These are phyloP conservation scores for Protosalanx chinensis DNA, from an alignment of 2,797 vertebrate genomes.

Conservation along the genomic window DNA sequence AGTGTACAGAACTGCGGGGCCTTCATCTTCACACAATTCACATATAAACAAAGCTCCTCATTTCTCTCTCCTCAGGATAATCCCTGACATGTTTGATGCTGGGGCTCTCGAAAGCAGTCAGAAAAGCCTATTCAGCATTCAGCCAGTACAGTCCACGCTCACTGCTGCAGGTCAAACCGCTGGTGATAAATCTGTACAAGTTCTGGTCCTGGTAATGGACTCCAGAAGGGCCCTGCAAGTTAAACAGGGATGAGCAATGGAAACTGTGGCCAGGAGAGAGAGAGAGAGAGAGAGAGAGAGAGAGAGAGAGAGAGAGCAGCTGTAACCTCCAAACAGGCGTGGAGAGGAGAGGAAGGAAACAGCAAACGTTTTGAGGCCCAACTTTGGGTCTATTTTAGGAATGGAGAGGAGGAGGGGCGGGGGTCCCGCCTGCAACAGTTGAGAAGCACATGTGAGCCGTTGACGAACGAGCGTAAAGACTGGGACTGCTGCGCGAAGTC, in stretches of 20 bases:
- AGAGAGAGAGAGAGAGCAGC: constrained; percentile 48
- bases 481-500: constrained; percentile 48
- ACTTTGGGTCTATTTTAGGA: constrained; percentile 66
- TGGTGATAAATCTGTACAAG: constrained; percentile 68
- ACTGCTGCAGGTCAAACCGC: constrained; percentile 63
- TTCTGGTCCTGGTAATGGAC: constrained; percentile 66
- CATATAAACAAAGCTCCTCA: constrained; percentile 37
- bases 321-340: constrained; percentile 67
- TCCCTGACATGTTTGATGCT: constrained; percentile 9
- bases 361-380: constrained; percentile 61
- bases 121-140: constrained; percentile 50
- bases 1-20: background rate
- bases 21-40: constrained; percentile 38
- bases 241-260: constrained; percentile 73
- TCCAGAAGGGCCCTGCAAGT: constrained; percentile 68
- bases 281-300: constrained; percentile 2
- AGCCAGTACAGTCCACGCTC: constrained; percentile 30
- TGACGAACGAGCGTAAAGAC: constrained; percentile 43
- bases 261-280: constrained; percentile 65
- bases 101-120: constrained; percentile 19
- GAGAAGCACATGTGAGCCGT: constrained; percentile 60
- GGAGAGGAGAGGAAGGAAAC: constrained; percentile 68
- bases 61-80: constrained; percentile 23
- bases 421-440: constrained; percentile 38
- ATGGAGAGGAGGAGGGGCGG: constrained; percentile 21